A percentile compares a stretch with the other conserved stretches of the same genome.
Evolutionary conservation across 2,888 invertebrate genomes (phyloP).

Genomic region (Boloria selene): DNA sequence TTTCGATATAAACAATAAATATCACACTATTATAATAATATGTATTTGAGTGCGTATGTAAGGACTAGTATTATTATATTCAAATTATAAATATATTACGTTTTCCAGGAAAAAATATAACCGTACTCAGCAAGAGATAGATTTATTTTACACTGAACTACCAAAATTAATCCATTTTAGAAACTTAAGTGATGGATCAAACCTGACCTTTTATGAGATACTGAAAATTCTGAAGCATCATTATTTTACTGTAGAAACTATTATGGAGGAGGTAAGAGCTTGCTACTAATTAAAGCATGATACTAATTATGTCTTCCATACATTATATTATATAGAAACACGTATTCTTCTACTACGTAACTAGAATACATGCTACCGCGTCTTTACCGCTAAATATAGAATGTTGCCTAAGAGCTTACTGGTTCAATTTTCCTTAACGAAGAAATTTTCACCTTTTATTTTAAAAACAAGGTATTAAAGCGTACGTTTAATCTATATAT

Average conservation of each 20-base stretch:
- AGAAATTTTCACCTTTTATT: no score
- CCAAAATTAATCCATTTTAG: slow-evolving; percentile 49
- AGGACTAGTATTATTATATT: background rate
- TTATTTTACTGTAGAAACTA: slow-evolving; percentile 64
- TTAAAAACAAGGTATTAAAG: no score
- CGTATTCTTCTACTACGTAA: background rate
- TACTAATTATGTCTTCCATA: background rate
- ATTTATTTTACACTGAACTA: slow-evolving; percentile 55
- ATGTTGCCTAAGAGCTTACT: no score
- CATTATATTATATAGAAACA: background rate
- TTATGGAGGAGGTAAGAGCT: slow-evolving; percentile 67
- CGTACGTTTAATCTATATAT: no score
- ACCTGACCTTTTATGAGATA: slow-evolving; percentile 51
- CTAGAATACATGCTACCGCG: no score
- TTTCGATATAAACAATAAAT: no score
- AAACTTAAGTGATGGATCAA: slow-evolving; percentile 33
- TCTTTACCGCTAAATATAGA: no score
- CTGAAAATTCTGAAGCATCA: slow-evolving; percentile 60
- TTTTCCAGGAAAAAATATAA: slow-evolving; percentile 52
- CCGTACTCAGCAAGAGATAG: slow-evolving; percentile 48
- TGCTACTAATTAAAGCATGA: background rate
- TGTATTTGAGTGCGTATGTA: background rate
- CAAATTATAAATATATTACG: background rate
- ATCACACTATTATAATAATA: background rate
- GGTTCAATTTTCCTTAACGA: no score